Evolutionary conservation across 2,113 vertebrate genomes (phyloP).

Genomic region (Eudorcas thomsonii): DNA sequence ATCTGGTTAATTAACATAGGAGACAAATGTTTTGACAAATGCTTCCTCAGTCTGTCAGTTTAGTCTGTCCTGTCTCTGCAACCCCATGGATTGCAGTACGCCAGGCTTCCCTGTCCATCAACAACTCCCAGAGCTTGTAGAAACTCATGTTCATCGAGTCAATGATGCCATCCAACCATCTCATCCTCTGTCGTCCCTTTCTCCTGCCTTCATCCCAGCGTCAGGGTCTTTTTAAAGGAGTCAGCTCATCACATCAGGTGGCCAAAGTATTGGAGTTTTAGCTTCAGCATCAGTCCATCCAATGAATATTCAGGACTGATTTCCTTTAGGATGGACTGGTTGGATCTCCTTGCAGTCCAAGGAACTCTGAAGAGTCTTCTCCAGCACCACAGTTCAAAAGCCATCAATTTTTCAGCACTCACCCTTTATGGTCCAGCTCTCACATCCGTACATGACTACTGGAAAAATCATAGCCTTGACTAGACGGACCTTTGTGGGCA

Average conservation of each 20-base stretch:
- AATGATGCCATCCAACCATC: background rate
- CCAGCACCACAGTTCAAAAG: background rate
- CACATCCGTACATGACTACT: background rate
- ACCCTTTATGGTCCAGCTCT: background rate
- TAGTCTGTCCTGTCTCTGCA: background rate
- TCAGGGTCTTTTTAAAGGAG: background rate
- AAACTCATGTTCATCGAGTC: background rate
- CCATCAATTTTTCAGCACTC: too few relatives aligned
- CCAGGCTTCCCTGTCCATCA: background rate
- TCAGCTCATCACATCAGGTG: background rate
- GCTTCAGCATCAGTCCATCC: background rate
- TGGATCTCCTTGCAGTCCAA: background rate
- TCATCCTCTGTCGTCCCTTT: background rate
- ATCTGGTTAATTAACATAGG: background rate
- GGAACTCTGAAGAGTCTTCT: background rate
- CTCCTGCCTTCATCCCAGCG: background rate
- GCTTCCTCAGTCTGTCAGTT: background rate
- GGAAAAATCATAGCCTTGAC: background rate
- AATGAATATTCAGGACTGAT: background rate
- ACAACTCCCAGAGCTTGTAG: background rate
- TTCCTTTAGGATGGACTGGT: background rate
- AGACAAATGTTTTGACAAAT: slow-evolving; percentile 23
- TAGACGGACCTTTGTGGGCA: background rate
- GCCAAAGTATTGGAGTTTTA: background rate
- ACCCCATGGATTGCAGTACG: background rate